Conservation (phyloP, 2,797 vertebrate species). For the Phalloptychus januarius region DNA sequence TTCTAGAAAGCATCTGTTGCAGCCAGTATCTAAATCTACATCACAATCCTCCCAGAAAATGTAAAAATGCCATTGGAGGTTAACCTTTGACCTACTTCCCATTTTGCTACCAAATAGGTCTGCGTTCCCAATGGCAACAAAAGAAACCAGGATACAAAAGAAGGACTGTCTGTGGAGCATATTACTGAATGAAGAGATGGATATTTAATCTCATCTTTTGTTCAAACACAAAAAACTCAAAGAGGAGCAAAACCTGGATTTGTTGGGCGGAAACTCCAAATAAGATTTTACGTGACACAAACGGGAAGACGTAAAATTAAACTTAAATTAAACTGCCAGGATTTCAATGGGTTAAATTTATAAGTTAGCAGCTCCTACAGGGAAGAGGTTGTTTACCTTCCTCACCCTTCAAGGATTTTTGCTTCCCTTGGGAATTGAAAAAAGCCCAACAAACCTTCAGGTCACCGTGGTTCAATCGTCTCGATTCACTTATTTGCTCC, state of each 20-base stretch:
- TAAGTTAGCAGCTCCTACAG: not conserved
- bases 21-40: not conserved
- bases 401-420: slow-evolving; percentile 8
- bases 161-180: not conserved
- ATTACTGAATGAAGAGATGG: slow-evolving; percentile 1
- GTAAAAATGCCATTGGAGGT: not conserved
- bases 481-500: slow-evolving; percentile 7
- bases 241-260: not conserved
- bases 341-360: not conserved
- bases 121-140: not conserved
- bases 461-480: slow-evolving; percentile 11
- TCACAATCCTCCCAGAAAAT: slow-evolving; percentile 3
- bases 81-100: slow-evolving; percentile 7
- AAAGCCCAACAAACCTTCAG: slow-evolving; percentile 26
- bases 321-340: no score
- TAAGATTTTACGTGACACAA: not conserved
- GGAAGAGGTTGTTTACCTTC: not conserved
- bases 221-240: not conserved
- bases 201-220: slow-evolving; percentile 10
- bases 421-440: slow-evolving; percentile 14
- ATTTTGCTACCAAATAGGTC: not conserved
- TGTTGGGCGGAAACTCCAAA: not conserved
- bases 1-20: not conserved
- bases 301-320: not conserved
- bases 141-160: slow-evolving; percentile 3